Conservation (phyloP, 2,797 vertebrate genomes). For the Triplophysa bombifrons region DNA sequence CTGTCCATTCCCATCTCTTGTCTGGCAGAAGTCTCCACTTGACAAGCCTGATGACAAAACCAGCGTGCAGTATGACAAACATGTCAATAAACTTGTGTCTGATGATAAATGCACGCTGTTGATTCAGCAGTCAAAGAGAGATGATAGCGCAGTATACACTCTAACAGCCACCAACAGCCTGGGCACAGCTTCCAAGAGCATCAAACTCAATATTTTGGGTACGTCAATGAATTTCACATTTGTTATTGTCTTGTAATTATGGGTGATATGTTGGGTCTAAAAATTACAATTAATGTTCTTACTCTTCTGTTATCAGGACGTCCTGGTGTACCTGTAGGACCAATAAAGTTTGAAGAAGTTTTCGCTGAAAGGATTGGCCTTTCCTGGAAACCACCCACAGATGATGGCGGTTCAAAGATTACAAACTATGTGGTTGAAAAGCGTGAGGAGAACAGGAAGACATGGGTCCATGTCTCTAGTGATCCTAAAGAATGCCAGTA, state of each 20-base stretch:
- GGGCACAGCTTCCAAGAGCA: conserved; percentile 89
- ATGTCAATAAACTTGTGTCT: conserved; percentile 90
- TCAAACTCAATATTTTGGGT: conserved; percentile 91
- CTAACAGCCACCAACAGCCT: conserved; percentile 91
- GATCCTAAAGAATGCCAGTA: conserved; percentile 92
- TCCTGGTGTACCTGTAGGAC: conserved; percentile 89
- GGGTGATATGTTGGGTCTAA: background rate
- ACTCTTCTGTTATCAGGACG: conserved; percentile 76
- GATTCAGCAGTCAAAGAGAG: conserved; percentile 89
- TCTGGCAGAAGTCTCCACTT: conserved; percentile 87
- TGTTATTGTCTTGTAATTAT: background rate
- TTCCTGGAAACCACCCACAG: conserved; percentile 89
- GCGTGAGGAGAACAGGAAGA: conserved; percentile 92
- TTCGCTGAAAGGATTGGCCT: conserved; percentile 94
- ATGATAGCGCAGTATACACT: conserved; percentile 88
- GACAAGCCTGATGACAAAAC: conserved; percentile 89
- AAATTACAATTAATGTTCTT: background rate
- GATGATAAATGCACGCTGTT: conserved; percentile 91
- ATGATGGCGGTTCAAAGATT: conserved; percentile 95
- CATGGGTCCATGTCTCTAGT: conserved; percentile 92
- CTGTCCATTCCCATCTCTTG: conserved; percentile 92
- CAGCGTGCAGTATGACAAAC: conserved; percentile 87
- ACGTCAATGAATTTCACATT: conserved; percentile 48
- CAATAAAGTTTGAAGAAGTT: conserved; percentile 91
- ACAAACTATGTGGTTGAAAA: conserved; percentile 98